Percentiles rank a stretch among this genome's conserved stretches.
Evolutionary conservation across 37 sponge, comb jelly and placozoan genomes (phyloP).

Genomic region (Cladorhizidae sp.): DNA sequence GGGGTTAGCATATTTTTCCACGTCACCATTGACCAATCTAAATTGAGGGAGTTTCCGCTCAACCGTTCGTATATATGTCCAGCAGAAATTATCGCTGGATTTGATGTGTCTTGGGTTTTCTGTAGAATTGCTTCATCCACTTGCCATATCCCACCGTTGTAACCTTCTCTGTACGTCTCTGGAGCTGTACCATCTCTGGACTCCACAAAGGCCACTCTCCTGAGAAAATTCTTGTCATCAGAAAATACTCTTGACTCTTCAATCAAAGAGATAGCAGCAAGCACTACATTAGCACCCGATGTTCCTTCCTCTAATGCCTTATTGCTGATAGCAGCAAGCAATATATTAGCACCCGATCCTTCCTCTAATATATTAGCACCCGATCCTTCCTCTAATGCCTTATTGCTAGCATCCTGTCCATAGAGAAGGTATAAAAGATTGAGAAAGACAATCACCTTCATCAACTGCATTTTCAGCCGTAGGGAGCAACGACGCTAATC

Average conservation of each 20-base stretch:
- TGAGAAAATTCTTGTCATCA: slow-evolving; percentile 21
- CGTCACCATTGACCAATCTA: slow-evolving; percentile 12
- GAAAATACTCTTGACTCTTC: slow-evolving; percentile 11
- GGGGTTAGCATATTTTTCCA: slow-evolving; percentile 18
- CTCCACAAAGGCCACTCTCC: slow-evolving; percentile 41
- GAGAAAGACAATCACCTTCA: neutral
- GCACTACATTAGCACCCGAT: slow-evolving; percentile 16
- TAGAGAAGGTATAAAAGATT: neutral
- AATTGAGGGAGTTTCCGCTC: neutral
- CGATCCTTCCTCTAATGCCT: too few species aligned
- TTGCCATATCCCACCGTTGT: slow-evolving; percentile 46
- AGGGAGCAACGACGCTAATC: too few species aligned
- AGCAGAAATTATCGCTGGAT: neutral
- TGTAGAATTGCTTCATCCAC: slow-evolving; percentile 28
- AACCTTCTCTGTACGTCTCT: slow-evolving; percentile 26
- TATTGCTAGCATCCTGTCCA: slow-evolving; percentile 11
- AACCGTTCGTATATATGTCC: neutral
- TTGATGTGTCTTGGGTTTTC: slow-evolving; percentile 1
- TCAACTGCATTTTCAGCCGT: too few species aligned
- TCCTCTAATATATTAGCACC: too few species aligned
- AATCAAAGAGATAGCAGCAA: slow-evolving; percentile 9
- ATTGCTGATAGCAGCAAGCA: too few species aligned
- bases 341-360: too few species aligned
- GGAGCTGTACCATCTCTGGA: slow-evolving; percentile 27
- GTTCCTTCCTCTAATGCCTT: neutral